phyloP scores from a whole-genome alignment of 2,113 vertebrate genomes.

The Vicugna pacos region DNA sequence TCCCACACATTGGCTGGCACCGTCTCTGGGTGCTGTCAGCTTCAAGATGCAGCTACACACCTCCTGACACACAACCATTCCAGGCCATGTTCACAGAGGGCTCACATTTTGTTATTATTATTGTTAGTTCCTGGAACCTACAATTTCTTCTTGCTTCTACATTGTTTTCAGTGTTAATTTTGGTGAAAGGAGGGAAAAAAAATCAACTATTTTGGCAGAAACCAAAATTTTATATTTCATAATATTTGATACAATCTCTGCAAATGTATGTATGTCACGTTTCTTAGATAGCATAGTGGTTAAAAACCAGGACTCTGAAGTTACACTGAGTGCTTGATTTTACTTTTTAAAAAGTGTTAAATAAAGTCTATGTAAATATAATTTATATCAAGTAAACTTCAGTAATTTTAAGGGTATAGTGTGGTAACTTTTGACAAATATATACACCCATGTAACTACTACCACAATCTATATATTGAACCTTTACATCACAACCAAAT shows the following conservation, averaged over 20 bases:
- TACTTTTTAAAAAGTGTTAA: not conserved
- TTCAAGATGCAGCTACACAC: not conserved
- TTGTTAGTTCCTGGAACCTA: not conserved
- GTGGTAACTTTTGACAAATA: conserved; percentile 2
- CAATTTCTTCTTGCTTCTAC: not conserved
- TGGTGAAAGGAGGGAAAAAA: not conserved
- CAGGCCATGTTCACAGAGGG: not conserved
- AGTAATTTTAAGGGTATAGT: not conserved
- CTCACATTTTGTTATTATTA: not conserved
- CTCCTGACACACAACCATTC: not conserved
- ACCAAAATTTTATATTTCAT: not conserved
- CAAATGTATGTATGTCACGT: not conserved
- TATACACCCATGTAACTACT: not conserved
- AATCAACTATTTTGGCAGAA: not conserved
- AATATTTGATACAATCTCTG: not conserved
- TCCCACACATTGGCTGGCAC: not conserved
- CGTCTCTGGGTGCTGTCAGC: not conserved
- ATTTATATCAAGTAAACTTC: conserved; percentile 20
- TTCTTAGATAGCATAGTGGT: not conserved
- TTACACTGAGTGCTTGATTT: not conserved
- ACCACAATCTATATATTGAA: not conserved
- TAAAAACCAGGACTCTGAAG: conserved; percentile 8
- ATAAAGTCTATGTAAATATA: not conserved
- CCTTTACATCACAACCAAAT: not conserved
- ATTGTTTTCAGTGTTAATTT: not conserved